Percentiles rank a stretch among this genome's conserved stretches.
phyloP scores from a whole-genome alignment of 2,888 invertebrate genomes.

The Eilema griseolum region DNA sequence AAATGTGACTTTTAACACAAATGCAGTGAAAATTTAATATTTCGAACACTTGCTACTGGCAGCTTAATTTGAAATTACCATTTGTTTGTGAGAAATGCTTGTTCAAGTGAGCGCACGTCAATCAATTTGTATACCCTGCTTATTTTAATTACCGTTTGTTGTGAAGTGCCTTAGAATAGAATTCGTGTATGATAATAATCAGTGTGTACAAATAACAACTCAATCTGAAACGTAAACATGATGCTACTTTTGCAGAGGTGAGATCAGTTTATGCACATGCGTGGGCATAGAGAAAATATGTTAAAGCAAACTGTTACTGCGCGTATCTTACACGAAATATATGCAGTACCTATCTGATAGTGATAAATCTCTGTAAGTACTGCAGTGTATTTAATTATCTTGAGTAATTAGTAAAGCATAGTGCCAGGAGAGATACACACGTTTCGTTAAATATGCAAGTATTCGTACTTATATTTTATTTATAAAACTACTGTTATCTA shows the following conservation, averaged over 20 bases:
- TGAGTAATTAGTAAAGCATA: constrained; percentile 20
- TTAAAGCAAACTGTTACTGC: constrained; percentile 30
- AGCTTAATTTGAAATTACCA: constrained; percentile 21
- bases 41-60: constrained; percentile 12
- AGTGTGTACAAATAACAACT: constrained; percentile 12
- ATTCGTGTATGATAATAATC: constrained; percentile 1
- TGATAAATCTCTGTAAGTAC: constrained; percentile 19
- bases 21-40: constrained; percentile 39
- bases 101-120: constrained; percentile 8
- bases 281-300: constrained; percentile 14
- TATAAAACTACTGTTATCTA: not conserved
- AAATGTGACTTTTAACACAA: constrained; percentile 51
- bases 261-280: constrained; percentile 13
- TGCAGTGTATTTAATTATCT: constrained; percentile 10
- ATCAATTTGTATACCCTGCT: constrained; percentile 2
- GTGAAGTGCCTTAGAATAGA: constrained; percentile 12
- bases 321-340: constrained; percentile 7
- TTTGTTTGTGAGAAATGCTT: constrained; percentile 5
- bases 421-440: not conserved
- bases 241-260: constrained; percentile 3
- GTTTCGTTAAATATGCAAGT: constrained; percentile 7
- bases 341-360: constrained; percentile 20
- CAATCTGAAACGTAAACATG: constrained; percentile 13
- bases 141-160: constrained; percentile 7
- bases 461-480: not conserved